Evolutionary conservation across 2,888 invertebrate genomes (phyloP).

Genomic region (Sympetrum striolatum): DNA sequence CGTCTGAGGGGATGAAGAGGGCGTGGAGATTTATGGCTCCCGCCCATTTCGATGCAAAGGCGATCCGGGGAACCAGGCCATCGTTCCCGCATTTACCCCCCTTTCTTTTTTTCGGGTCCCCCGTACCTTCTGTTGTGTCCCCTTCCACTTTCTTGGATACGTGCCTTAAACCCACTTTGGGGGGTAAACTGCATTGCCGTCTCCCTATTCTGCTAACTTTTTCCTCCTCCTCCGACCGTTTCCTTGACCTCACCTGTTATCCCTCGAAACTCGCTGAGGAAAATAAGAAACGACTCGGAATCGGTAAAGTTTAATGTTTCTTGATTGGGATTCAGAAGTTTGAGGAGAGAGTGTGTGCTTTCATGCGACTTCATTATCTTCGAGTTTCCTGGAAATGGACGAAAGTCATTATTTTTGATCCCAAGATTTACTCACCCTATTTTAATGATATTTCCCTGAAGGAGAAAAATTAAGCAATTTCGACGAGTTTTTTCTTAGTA

Average conservation of each 20-base stretch:
- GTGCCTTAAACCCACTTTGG: neutral
- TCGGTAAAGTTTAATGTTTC: no score
- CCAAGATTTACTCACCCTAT: no score
- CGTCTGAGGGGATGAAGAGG: neutral
- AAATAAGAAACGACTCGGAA: no score
- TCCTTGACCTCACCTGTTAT: neutral
- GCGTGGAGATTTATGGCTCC: neutral
- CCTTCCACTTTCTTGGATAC: neutral
- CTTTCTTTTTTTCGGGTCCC: neutral
- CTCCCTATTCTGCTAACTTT: neutral
- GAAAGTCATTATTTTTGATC: no score
- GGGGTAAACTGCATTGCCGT: neutral
- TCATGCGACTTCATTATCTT: no score
- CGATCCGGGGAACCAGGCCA: neutral
- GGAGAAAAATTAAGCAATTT: no score
- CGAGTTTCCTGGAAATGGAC: no score
- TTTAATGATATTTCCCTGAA: no score
- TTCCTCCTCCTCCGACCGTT: neutral
- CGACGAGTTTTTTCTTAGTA: no score
- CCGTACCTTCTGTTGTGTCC: neutral
- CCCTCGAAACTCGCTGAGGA: neutral
- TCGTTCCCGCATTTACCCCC: neutral
- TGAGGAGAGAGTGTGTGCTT: no score
- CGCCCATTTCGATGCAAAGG: neutral
- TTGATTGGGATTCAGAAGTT: no score